Base-by-base conservation (phyloP, 2,797 vertebrate genomes). In the Halcyon chelicuti region DNA sequence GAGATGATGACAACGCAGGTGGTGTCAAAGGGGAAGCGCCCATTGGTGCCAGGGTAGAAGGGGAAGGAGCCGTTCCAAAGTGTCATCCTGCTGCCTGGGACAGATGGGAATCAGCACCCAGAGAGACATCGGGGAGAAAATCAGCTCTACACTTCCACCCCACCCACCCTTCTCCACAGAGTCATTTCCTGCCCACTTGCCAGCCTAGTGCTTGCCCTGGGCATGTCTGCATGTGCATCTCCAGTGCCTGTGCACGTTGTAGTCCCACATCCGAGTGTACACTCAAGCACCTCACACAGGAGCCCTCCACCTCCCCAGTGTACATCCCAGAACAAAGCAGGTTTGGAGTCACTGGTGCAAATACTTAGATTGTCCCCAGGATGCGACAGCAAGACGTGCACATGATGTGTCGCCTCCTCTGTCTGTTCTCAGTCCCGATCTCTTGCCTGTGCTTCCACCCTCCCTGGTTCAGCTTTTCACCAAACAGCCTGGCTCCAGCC, bases 11-110 rank as follows among this genome's bases (percentile, higher is more conserved):
- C 73, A 9, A 99, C 98, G 80, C 97, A 67, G 61, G 93, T 71
- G 70, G 98, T 97, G 88, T 98, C 98, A 70, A 99, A 98, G 86
- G 98, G 98, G 97, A 99, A 99, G 95, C 96, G 91, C 7, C 96
- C 98, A 55, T 98, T 99, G 98, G 98, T 87, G 92, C 97, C 96
- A 5, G 97, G 23, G 91, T 99, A 99, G 98, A 99, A 99, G 90
- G 99, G 99, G 97, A 99, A 99, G 95, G 98, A 98, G 96, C 98
- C 98, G 82, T 99, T 94, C 96, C 98, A 98, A 96, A 99, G 98
- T 37, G 98, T 98, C 99, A 99, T 99, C 96, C 93, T 98, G 72
- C 33, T 44, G 52, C 25, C 22, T 10, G 9, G 25, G 28, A 11
- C 0, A 1, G 31, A 7, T 74, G 71, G 39, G 79, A 76, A 52